Percentiles rank a stretch among this genome's conserved stretches.
phyloP scores from a whole-genome alignment of 30 jellyfish, hydroid and myxozoan species.

The Aurelia aurita complex sp. Pacific region DNA sequence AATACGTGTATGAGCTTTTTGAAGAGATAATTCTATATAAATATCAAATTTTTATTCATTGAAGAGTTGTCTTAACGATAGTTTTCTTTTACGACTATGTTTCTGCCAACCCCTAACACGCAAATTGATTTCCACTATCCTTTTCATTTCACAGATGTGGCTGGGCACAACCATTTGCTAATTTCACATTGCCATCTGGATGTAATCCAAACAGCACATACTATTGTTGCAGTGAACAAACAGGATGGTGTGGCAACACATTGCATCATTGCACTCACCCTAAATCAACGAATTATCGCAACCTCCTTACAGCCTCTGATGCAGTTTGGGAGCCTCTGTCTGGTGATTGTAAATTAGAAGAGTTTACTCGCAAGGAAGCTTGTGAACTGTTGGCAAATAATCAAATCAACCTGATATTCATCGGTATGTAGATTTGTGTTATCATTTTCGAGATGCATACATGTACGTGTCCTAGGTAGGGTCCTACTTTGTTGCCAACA shows the following conservation, averaged over 20 bases:
- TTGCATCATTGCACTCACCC: conserved; percentile 46
- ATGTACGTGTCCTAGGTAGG: neutral
- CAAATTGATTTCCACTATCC: no score
- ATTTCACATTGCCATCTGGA: conserved; percentile 45
- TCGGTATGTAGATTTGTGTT: conserved; percentile 39
- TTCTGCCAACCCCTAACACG: no score
- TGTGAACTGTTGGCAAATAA: conserved; percentile 38
- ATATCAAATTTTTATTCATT: no score
- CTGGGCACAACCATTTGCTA: conserved; percentile 35
- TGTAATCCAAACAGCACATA: conserved; percentile 43
- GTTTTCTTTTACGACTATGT: no score
- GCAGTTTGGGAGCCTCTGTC: conserved; percentile 61
- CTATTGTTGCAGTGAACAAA: conserved; percentile 64
- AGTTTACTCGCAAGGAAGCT: conserved; percentile 27
- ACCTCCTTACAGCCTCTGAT: conserved; percentile 30
- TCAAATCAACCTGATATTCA: conserved; percentile 39
- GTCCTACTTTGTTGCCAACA: neutral
- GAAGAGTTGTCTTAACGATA: no score
- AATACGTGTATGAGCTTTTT: no score
- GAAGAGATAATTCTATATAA: no score
- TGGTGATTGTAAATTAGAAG: conserved; percentile 29
- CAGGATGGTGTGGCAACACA: conserved; percentile 82
- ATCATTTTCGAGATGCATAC: neutral
- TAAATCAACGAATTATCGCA: conserved; percentile 17
- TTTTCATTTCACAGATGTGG: conserved; percentile 59